Base-by-base conservation (phyloP, 2,113 vertebrate genomes). In the Nicator chloris region DNA sequence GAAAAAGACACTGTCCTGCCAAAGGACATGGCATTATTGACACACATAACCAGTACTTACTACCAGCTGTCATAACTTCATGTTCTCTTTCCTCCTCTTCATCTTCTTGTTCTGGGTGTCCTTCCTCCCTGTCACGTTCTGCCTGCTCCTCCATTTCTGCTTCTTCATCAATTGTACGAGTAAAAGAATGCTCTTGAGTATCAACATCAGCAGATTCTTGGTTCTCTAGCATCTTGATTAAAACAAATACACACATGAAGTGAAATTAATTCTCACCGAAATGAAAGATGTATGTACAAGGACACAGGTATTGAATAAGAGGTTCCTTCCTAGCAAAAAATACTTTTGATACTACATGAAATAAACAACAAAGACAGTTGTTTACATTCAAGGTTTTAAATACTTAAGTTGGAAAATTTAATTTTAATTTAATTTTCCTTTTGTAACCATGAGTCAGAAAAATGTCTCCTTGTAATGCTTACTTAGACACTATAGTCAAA, bases 11-110 rank as follows among this genome's bases (percentile, higher is more conserved):
- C 3, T 44, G 40, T 71, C 11, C 17, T 81, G 82, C 30, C 57
- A 80, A 64, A 79, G 50, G 35, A 30, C 21, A 40, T 17, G 20
- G 27, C 21, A 33, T 23, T 35, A 54, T 1, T 66, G 50, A 76
- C 59, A 79, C 9, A 59, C 9, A 10, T 40, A 88, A 89, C 5
- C 6, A 45, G 37, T 77, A 99, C 99, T 99, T 96, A 99, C 99
- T 99, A 96, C 99, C 99, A 61, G 99, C 99, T 6, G 99, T 99
- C 98, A 99, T 99, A 35, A 99, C 98, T 98, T 99, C 99, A n/a
- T 99, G 99, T 8, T 99, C 99, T 61, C 98, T 96, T 83, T 99
- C 99, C 35, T 99, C 99, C 75, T 99, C 99, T 49, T 99, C 99
- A 2, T 99, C 99, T 33, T 99, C 99, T 33, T 99, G 99, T 40